Evolutionary conservation across 2,888 invertebrate genomes (phyloP).

Genomic region (Papilio demoleus): DNA sequence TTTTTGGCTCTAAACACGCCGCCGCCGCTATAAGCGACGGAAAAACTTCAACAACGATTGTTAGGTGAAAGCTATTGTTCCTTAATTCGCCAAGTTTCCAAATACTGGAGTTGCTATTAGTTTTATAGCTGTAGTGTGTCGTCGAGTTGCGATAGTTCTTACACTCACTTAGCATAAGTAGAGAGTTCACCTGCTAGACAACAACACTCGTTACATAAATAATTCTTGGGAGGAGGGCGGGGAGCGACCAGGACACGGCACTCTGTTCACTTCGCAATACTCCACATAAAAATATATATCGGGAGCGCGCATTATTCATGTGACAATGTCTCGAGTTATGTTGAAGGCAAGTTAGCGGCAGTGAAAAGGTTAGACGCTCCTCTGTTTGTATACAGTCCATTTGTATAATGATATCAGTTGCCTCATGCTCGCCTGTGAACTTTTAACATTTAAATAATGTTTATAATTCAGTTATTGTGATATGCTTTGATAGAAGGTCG

Average conservation of each 20-base stretch:
- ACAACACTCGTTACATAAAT: neutral
- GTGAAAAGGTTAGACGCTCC: neutral
- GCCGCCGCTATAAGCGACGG: neutral
- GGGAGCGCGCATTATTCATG: conserved; percentile 56
- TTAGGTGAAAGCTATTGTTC: conserved; percentile 36
- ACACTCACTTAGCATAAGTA: conserved; percentile 76
- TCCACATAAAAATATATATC: conserved; percentile 61
- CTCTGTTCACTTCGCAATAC: conserved; percentile 62
- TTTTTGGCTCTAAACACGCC: conserved; percentile 31
- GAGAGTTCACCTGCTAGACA: conserved; percentile 62
- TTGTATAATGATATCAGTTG: conserved; percentile 25
- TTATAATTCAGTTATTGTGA: neutral
- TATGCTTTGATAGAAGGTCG: no score
- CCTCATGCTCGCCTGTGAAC: neutral
- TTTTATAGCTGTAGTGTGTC: conserved; percentile 36
- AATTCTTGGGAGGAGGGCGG: conserved; percentile 21
- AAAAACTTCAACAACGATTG: conserved; percentile 30
- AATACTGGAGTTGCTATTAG: conserved; percentile 18
- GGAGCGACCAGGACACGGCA: conserved; percentile 63
- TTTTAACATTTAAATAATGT: neutral
- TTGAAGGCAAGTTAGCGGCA: conserved; percentile 11
- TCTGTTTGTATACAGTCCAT: neutral
- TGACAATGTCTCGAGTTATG: conserved; percentile 39
- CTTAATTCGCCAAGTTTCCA: conserved; percentile 29
- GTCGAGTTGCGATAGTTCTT: conserved; percentile 37